Base-by-base conservation (phyloP, 2,113 vertebrate genomes). In the Tychaedon coryphoeus region DNA sequence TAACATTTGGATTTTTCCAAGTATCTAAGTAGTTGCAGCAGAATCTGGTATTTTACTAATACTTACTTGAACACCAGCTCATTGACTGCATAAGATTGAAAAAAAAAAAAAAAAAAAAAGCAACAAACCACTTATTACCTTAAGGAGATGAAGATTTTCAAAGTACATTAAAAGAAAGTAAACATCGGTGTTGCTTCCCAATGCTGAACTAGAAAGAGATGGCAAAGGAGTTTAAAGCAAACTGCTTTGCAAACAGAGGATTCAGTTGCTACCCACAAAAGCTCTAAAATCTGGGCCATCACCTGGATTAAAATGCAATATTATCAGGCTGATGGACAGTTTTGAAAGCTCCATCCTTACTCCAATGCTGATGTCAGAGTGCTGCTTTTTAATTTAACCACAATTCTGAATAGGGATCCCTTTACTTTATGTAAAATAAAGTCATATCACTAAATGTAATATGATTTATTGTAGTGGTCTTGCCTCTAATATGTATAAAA, bases 161-260 rank as follows among this genome's bases (percentile, higher is more conserved):
- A 58, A 82, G 54, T 58, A 79, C 34, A 80, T 45, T 54, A 29
- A 75, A 83, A 83, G 62, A 76, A 95, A 90, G 50, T 54, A 53
- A 93, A 69, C 22, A 62, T 65, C 33, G 62, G 19, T 48, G 47
- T 36, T 86, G 29, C 29, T 88, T 83, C 54, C 50, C 42, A 80
- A 40, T 47, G 50, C 58, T 83, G 12, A 17, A 38, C 20, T 66
- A 23, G 76, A 75, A 75, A 76, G 66, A 66, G 31, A 18, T 5
- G 11, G 33, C 71, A 86, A 73, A 85, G 25, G 25, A 95, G 15
- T 85, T 91, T 85, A 75, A 92, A 88, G 54, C 50, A 92, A 96
- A 86, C n/a, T 42, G 58, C 28, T 88, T 69, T 65, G 34, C 58
- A 93, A 84, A 91, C 38, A 33, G 11, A 84, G 42, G 56, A 48